These are phyloP conservation scores for Neogale vison DNA, from an alignment of 2,113 vertebrate genomes.

Conservation along the genomic window DNA sequence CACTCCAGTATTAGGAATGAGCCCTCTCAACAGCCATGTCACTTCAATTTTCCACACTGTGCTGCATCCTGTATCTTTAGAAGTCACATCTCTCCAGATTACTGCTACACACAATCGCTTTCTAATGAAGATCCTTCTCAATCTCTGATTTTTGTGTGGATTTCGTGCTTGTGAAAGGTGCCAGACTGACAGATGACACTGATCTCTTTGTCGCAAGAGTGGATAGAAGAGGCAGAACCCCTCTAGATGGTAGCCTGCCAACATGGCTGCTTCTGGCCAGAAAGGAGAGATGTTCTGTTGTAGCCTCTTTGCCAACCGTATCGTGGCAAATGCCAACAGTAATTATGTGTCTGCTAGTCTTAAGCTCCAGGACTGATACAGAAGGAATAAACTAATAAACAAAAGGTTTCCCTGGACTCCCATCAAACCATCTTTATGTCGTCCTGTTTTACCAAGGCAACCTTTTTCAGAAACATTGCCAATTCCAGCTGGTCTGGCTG, in stretches of 20 bases:
- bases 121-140: conserved; percentile 29
- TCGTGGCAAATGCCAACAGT: conserved; percentile 27
- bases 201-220: conserved; percentile 30
- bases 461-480: neutral
- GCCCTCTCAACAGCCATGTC: neutral
- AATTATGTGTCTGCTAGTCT: conserved; percentile 53
- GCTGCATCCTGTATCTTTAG: neutral
- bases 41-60: neutral
- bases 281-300: neutral
- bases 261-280: neutral
- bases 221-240: neutral
- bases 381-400: conserved; percentile 47
- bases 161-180: conserved; percentile 5
- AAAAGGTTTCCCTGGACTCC: neutral
- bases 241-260: neutral
- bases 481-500: neutral
- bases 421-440: neutral
- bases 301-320: conserved; percentile 2
- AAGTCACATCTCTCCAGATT: neutral
- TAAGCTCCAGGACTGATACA: neutral
- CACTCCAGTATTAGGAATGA: neutral
- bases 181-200: conserved; percentile 42
- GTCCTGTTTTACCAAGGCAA: neutral
- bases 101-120: neutral
- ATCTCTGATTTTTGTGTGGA: neutral